Evolutionary conservation across 1,140 invertebrate species (phyloP), one percentile per base, ranked within the genome.

Genomic region (Drosophila tropicalis): DNA sequence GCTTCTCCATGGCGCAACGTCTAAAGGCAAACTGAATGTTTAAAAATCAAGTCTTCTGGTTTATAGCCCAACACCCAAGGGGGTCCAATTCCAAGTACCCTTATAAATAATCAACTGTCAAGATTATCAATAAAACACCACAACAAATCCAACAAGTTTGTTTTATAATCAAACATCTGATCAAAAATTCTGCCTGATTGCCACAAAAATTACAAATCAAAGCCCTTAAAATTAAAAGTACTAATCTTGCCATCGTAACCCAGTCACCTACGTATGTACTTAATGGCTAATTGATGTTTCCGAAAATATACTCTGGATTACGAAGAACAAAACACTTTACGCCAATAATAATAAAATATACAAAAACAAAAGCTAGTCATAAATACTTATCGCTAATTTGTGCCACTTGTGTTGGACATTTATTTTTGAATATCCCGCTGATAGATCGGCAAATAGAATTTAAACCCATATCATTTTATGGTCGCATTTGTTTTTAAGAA

Each of bases 331-430:
- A 58, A 25, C 22, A 25, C 22, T 25, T 57, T 60, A 76, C 9
- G 3, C 3, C 12, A 62, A 41, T 41, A 66, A 29, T 29, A 29
- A 29, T 29, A 29, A 29, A 29, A 29, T 29, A 29, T 5, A 22
- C 19, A 25, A 25, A 29, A 29, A 29, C 5, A 29, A 29, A 29
- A 61, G 60, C 19, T n/a, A 62, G 34, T 2, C 7, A 51, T 22
- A 51, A 51, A 44, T 12, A 51, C 64, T 75, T 68, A 71, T 78
- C 71, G 12, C 4, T 54, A 56, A 67, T 57, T 70, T 32, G 54
- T 60, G 54, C 25, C 36, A 76, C 73, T 76, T 64, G 25, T 64
- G 5, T 22, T 34, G 15, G 10, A 19, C 7, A 58, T 36, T 58
- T 19, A 58, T 58, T 58, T 58, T 58, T 19, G 22, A 36, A 32